Base-by-base conservation (phyloP, 2,888 invertebrate genomes). In the Marasmarcha lunaedactyla region DNA sequence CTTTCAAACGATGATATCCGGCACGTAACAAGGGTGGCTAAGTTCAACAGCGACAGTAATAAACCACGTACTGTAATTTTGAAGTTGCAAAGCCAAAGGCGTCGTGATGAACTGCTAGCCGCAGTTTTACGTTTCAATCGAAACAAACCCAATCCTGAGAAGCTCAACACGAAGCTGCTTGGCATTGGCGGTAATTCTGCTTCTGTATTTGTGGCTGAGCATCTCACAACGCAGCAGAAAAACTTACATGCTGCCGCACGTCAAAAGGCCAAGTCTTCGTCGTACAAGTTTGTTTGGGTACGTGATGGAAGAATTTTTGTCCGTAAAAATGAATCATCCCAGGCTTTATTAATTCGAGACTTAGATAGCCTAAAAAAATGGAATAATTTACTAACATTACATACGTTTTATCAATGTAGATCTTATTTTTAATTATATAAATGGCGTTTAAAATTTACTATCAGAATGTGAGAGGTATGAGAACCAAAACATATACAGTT, bases 201-300 rank as follows among this genome's bases (percentile, higher is more conserved):
- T 6, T 14, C 35, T 2, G 39, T 39, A 14, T 39, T 35, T 35
- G 39, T 39, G 14, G 25, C 39, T 12, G 39, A 39, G 39, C 39
- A 39, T 6, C 26, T 39, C 1, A 39, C 39, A 12, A 25, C 39
- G 1, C n/a, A 10, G 12, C 10, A 30, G 4, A 30, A 30, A n/a
- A 11, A 4, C 10, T n/a, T 30, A 2, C 30, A 30, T n/a, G 20
- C 20, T 7, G 20, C 20, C 20, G 20, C 20, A 20, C 20, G 20
- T 20, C 20, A 20, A 5, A 20, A 20, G 7, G 20, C 20, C 20
- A 20, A 20, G 20, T 20, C 20, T 5, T 3, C 20, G 20, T 20
- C 20, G 7, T 20, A 20, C 20, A 20, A 20, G 20, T 20, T 20
- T 20, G 20, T 20, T 7, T 20, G 20, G 20, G 30, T 20, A 10